phyloP scores from a whole-genome alignment of 2,113 vertebrate genomes.

The Nycticebus coucang region DNA sequence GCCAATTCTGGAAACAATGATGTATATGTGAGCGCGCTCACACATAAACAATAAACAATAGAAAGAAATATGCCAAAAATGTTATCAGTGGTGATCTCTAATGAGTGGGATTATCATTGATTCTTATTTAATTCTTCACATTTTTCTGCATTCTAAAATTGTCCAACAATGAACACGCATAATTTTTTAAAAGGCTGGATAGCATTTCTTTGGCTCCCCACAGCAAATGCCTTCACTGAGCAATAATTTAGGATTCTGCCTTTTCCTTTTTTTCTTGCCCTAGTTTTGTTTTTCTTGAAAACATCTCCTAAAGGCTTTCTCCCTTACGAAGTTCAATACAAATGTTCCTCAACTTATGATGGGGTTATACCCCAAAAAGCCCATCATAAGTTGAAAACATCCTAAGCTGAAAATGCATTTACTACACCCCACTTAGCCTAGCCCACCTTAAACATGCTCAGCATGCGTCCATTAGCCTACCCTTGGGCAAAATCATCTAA shows the following conservation, averaged over 20 bases:
- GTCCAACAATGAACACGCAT: background rate
- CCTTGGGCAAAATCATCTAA: background rate
- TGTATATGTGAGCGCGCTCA: accelerated
- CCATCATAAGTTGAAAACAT: background rate
- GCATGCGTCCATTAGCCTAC: background rate
- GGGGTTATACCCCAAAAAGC: background rate
- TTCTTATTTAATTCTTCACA: background rate
- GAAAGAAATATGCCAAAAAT: background rate
- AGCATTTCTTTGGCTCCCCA: background rate
- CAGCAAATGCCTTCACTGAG: background rate
- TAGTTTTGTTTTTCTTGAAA: background rate
- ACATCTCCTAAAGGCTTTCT: background rate
- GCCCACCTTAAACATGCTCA: background rate
- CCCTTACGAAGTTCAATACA: background rate
- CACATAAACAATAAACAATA: conserved; percentile 31
- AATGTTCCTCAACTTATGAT: background rate
- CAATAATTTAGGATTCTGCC: background rate
- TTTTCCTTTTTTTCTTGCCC: background rate
- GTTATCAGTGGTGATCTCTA: conserved; percentile 17
- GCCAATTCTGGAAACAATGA: background rate
- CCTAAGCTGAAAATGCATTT: background rate
- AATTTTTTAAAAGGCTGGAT: conserved; percentile 12
- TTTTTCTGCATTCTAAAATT: conserved; percentile 3
- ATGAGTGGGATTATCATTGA: background rate
- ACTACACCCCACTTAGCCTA: background rate